Percentiles rank a stretch among this genome's conserved stretches.
These are phyloP conservation scores for Idaea dimidiata DNA, from an alignment of 2,888 invertebrate species.

Conservation along the genomic window DNA sequence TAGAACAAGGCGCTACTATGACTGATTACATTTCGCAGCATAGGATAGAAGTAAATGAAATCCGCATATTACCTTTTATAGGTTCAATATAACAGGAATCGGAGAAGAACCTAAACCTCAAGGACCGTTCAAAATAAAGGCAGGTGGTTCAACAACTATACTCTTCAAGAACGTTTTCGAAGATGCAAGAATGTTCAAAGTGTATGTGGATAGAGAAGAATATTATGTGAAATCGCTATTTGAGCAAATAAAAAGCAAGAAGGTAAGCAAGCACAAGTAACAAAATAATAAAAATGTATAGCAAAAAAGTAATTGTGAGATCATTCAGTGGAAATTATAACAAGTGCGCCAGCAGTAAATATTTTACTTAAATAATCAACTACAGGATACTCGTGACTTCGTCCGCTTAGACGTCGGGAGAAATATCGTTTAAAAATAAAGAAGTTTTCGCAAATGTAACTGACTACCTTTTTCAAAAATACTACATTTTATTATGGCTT, in stretches of 20 bases:
- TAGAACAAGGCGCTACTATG: too few species aligned
- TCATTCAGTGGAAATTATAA: not conserved
- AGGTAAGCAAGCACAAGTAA: not conserved
- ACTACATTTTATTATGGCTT: too few species aligned
- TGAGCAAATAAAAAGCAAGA: slow-evolving; percentile 35
- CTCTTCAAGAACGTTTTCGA: slow-evolving; percentile 66
- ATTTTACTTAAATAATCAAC: too few species aligned
- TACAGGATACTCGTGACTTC: too few species aligned
- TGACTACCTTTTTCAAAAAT: too few species aligned
- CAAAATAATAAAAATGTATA: not conserved
- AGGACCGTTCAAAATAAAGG: slow-evolving; percentile 61
- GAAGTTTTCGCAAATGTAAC: too few species aligned
- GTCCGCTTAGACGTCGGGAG: too few species aligned
- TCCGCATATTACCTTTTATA: slow-evolving; percentile 30
- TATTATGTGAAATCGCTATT: slow-evolving; percentile 52
- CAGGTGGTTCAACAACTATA: slow-evolving; percentile 50
- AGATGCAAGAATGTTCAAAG: slow-evolving; percentile 53
- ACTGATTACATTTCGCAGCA: too few species aligned
- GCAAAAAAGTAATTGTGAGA: not conserved
- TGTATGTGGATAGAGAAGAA: slow-evolving; percentile 56
- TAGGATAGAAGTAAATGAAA: too few species aligned
- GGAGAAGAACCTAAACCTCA: slow-evolving; percentile 60
- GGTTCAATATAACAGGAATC: slow-evolving; percentile 63
- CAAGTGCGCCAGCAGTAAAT: slow-evolving; percentile 1
- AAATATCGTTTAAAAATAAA: too few species aligned